A percentile compares a stretch with the other conserved stretches of the same genome.
Conservation (phyloP, 1,140 invertebrate species). For the Nebria ingens region DNA sequence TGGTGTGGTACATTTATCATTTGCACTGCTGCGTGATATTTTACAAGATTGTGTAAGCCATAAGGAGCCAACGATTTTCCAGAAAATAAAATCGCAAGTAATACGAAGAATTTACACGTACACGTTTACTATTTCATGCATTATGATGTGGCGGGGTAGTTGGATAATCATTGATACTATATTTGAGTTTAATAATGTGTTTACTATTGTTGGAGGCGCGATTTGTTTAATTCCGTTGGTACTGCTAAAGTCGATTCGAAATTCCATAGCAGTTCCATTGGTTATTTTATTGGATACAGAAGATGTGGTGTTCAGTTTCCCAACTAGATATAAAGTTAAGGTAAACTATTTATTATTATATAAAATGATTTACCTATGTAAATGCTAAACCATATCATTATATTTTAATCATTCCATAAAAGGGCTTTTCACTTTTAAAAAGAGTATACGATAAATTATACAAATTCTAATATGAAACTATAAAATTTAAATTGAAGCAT, state of each 20-base stretch:
- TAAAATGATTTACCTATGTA: too few species aligned
- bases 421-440: too few species aligned
- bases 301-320: conserved; percentile 46
- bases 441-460: too few species aligned
- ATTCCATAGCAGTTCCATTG: conserved; percentile 47
- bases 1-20: conserved; percentile 34
- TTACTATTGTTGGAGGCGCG: conserved; percentile 13
- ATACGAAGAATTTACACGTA: conserved; percentile 44
- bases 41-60: conserved; percentile 15
- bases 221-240: conserved; percentile 18
- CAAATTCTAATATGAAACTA: too few species aligned
- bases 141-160: conserved; percentile 51
- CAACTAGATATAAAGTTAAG: conserved; percentile 42
- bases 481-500: too few species aligned
- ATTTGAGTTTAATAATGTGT: conserved; percentile 23
- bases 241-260: conserved; percentile 40
- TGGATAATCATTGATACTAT: conserved; percentile 44
- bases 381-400: too few species aligned
- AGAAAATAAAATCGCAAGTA: conserved; percentile 16
- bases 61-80: neutral
- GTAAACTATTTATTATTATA: too few species aligned
- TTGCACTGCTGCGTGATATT: conserved; percentile 34
- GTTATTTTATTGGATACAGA: conserved; percentile 45
- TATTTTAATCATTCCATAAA: too few species aligned
- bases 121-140: conserved; percentile 42